Evolutionary conservation across 2,113 vertebrate species (phyloP).

Genomic region (Seriola aureovittata): DNA sequence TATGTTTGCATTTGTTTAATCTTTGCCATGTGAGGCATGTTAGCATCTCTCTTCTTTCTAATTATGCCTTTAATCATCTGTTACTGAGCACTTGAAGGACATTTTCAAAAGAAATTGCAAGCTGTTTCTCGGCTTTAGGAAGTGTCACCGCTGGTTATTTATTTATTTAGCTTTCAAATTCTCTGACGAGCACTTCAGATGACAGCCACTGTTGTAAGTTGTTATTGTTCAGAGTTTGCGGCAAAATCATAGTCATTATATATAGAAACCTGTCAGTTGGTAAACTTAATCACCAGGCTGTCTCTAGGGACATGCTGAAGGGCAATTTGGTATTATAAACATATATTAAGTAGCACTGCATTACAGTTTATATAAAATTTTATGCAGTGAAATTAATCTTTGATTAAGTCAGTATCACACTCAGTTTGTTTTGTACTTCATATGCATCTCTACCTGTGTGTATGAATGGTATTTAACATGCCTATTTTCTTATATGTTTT

Average conservation of each 20-base stretch:
- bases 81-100: slow-evolving; percentile 23
- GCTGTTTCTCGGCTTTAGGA: slow-evolving; percentile 33
- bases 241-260: slow-evolving; percentile 43
- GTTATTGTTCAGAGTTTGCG: slow-evolving; percentile 24
- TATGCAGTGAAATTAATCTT: background rate
- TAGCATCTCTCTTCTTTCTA: background rate
- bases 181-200: slow-evolving; percentile 51
- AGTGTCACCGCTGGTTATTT: slow-evolving; percentile 35
- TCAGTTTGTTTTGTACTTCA: background rate
- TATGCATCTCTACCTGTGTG: background rate
- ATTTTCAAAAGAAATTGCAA: slow-evolving; percentile 45
- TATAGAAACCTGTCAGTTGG: slow-evolving; percentile 36
- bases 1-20: background rate
- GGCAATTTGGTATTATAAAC: slow-evolving; percentile 7
- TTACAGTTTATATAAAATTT: slow-evolving; percentile 15
- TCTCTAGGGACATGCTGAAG: slow-evolving; percentile 11
- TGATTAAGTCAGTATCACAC: background rate
- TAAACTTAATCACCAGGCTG: slow-evolving; percentile 28
- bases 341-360: background rate
- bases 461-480: background rate
- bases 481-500: background rate
- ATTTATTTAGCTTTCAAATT: slow-evolving; percentile 64
- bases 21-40: background rate
- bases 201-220: slow-evolving; percentile 37
- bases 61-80: slow-evolving; percentile 47